Evolutionary conservation across 1,140 invertebrate genomes (phyloP).

Genomic region (Achroia grisella): DNA sequence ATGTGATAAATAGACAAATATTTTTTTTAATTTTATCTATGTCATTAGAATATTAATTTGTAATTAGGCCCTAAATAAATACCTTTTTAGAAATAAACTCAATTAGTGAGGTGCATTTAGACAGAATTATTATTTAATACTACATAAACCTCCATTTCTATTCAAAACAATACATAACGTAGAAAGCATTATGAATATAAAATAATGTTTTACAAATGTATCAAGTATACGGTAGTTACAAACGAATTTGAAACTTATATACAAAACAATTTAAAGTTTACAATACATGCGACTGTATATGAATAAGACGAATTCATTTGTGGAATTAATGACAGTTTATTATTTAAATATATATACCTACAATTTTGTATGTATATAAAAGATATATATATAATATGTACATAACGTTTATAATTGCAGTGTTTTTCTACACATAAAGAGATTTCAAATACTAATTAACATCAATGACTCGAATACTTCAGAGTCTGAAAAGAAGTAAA

Average conservation of each 20-base stretch:
- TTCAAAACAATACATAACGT: background rate
- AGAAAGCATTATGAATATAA: background rate
- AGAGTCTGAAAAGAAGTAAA: no score
- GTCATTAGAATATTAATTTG: background rate
- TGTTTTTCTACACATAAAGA: background rate
- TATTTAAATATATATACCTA: background rate
- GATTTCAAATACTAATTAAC: no score
- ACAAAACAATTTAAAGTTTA: no score
- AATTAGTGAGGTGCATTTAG: no score
- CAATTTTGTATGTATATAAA: background rate
- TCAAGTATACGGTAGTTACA: no score
- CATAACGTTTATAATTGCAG: conserved; percentile 1
- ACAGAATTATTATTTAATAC: no score
- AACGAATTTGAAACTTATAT: no score
- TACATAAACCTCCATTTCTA: background rate
- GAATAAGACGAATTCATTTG: no score
- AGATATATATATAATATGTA: conserved; percentile 2
- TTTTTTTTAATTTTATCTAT: background rate
- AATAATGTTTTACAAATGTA: background rate
- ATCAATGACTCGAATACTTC: no score
- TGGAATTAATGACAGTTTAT: no score
- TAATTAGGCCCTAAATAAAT: background rate
- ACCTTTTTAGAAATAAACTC: no score
- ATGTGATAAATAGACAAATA: background rate
- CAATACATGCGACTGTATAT: no score